Conservation (phyloP, 1,140 invertebrate genomes). For the Hyles euphorbiae region DNA sequence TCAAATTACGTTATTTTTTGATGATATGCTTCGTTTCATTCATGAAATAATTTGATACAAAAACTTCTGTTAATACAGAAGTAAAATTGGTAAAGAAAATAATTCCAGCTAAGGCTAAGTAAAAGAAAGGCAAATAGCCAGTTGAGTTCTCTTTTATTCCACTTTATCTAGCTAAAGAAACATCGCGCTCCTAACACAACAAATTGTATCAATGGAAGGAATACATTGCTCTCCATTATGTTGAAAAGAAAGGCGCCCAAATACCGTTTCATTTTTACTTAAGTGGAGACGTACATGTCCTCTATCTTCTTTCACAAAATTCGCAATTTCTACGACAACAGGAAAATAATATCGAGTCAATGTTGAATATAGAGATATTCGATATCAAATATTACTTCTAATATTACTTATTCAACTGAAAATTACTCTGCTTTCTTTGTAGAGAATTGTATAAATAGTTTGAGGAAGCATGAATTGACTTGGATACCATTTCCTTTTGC, state of each 20-base stretch:
- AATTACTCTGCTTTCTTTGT: constrained; percentile 30
- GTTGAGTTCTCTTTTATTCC: no score
- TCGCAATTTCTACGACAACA: constrained; percentile 23
- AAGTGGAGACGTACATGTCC: constrained; percentile 2
- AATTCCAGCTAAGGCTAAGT: constrained; percentile 13
- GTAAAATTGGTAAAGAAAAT: no score
- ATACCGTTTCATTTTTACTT: constrained; percentile 22
- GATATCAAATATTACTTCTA: constrained; percentile 30
- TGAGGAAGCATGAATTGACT: constrained; percentile 17
- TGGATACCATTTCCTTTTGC: constrained; percentile 7
- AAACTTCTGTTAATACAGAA: no score
- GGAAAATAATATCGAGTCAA: constrained; percentile 31
- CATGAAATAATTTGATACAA: no score
- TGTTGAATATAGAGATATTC: constrained; percentile 15
- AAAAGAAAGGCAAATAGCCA: no score
- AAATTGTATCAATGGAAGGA: background rate
- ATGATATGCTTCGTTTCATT: no score
- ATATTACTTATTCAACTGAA: constrained; percentile 31
- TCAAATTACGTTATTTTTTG: no score
- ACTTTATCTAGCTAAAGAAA: no score
- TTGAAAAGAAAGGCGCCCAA: constrained; percentile 4
- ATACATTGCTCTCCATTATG: constrained; percentile 1
- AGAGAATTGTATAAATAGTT: constrained; percentile 19
- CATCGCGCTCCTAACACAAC: no score
- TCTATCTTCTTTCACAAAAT: constrained; percentile 17